Evolutionary conservation across 2,113 vertebrate genomes (phyloP).

Genomic region (Chloropsis cyanopogon): DNA sequence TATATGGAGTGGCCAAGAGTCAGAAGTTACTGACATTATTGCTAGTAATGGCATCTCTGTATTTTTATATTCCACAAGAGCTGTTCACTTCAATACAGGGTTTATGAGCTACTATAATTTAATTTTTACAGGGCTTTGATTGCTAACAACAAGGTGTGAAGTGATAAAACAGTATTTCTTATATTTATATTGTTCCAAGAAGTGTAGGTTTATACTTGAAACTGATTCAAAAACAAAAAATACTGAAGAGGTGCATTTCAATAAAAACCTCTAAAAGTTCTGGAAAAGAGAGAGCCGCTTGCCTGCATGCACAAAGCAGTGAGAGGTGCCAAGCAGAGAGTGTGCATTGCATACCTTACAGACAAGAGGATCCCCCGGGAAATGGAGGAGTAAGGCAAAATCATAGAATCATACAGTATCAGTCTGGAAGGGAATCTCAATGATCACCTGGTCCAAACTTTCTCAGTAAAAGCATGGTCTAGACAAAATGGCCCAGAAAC

Average conservation of each 20-base stretch:
- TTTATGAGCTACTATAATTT: not conserved
- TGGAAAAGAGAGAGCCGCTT: not conserved
- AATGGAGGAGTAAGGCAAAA: not conserved
- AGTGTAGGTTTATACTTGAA: not conserved
- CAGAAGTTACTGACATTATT: not conserved
- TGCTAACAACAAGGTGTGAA: not conserved
- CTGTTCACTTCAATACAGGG: not conserved
- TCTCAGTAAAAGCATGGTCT: not conserved
- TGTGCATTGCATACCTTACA: not conserved
- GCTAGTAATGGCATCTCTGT: not conserved
- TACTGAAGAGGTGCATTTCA: not conserved
- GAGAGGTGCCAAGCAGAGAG: not conserved
- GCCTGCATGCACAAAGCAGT: rapidly evolving
- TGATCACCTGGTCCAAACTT: not conserved
- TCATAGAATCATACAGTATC: not conserved
- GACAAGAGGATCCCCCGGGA: not conserved
- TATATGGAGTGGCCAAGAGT: not conserved
- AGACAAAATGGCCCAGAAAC: not conserved
- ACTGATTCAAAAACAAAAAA: not conserved
- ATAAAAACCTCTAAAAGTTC: not conserved
- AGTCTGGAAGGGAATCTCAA: not conserved
- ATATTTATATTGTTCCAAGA: not conserved
- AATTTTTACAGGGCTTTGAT: not conserved
- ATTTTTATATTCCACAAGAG: not conserved
- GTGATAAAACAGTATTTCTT: not conserved